These are phyloP conservation scores for Huso huso DNA, from an alignment of 2,797 vertebrate species.

Conservation along the genomic window DNA sequence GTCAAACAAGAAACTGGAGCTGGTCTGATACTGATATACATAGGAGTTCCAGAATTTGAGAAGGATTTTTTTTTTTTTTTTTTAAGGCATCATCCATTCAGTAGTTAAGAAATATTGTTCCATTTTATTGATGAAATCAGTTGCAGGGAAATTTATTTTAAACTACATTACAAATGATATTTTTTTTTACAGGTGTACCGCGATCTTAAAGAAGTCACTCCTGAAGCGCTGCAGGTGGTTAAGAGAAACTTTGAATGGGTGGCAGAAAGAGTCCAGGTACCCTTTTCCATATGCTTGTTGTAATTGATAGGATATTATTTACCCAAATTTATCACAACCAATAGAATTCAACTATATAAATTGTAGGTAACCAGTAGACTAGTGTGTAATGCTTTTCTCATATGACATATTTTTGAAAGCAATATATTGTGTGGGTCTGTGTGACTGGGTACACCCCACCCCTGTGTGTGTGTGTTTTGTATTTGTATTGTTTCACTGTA, in stretches of 20 bases:
- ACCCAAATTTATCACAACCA: no score
- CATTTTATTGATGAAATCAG: neutral
- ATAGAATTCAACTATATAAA: no score
- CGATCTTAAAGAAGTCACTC: constrained; percentile 92
- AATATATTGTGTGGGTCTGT: neutral
- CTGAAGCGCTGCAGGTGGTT: constrained; percentile 90
- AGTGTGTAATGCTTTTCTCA: no score
- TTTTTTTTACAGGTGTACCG: constrained; percentile 72
- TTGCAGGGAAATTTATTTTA: neutral
- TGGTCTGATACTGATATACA: no score
- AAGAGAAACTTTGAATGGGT: constrained; percentile 98
- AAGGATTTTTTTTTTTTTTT: no score
- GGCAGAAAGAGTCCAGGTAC: constrained; percentile 88
- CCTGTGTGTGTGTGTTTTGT: neutral
- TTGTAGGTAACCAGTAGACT: no score
- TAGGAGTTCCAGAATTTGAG: no score
- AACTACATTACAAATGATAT: neutral
- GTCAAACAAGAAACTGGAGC: no score
- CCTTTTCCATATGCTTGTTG: neutral
- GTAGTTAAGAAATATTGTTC: no score
- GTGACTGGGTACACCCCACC: neutral
- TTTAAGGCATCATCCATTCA: no score
- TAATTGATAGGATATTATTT: neutral
- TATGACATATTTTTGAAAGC: no score
- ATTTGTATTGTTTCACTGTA: constrained; percentile 8